phyloP scores from a whole-genome alignment of 1,140 invertebrate species.

The Lepidurus arcticus region DNA sequence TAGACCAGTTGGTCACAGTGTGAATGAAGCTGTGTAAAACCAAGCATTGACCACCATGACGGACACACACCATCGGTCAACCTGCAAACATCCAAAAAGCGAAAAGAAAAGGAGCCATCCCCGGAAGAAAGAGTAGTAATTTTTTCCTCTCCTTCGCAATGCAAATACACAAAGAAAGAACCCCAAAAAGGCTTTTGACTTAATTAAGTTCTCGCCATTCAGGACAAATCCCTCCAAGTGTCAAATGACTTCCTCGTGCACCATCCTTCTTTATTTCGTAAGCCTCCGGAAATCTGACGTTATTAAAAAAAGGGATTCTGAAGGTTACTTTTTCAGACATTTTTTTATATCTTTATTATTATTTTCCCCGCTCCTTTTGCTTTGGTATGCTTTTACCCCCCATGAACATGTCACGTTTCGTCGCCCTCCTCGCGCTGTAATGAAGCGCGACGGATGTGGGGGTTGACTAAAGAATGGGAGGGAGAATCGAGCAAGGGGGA shows the following conservation, averaged over 20 bases:
- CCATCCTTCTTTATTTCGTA: background rate
- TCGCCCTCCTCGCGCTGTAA: slow-evolving; percentile 8
- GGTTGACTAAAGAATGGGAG: background rate
- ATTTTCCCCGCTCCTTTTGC: background rate
- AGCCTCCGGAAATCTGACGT: background rate
- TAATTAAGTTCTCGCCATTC: slow-evolving; percentile 8
- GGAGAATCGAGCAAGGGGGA: background rate
- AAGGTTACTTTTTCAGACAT: background rate
- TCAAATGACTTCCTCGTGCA: background rate
- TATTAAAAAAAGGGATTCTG: background rate
- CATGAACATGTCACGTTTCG: slow-evolving; percentile 14
- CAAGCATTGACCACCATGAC: slow-evolving; percentile 1
- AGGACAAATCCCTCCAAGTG: background rate
- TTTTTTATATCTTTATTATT: background rate
- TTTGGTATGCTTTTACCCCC: slow-evolving; percentile 3
- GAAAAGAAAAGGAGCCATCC: background rate
- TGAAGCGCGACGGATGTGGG: slow-evolving; percentile 20
- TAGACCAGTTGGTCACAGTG: slow-evolving; percentile 17
- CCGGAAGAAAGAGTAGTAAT: background rate
- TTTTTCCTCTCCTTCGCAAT: background rate
- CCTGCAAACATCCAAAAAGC: background rate
- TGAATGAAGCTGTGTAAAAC: slow-evolving; percentile 13
- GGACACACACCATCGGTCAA: background rate
- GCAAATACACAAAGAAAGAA: background rate
- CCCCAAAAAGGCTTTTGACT: background rate